Evolutionary conservation across 2,113 vertebrate species (phyloP).

Genomic region (Dendrocopos noguchii): DNA sequence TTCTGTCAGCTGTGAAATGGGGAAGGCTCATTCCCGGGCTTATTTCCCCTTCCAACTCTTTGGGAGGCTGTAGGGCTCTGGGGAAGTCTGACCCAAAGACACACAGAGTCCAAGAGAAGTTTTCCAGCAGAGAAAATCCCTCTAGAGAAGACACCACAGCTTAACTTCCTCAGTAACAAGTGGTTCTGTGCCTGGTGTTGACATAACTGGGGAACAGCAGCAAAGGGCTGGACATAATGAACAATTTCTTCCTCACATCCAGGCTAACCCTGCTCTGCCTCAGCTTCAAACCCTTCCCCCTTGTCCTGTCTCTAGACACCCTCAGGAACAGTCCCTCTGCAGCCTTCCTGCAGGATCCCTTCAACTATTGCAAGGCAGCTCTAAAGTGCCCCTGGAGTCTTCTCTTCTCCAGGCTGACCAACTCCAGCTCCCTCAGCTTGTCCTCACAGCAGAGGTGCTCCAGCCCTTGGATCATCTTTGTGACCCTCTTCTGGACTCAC

Average conservation of each 20-base stretch:
- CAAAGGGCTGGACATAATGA: neutral
- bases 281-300: too few species aligned
- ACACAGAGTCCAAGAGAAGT: neutral
- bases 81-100: neutral
- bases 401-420: too few species aligned
- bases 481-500: too few species aligned
- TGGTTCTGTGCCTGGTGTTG: neutral
- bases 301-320: too few species aligned
- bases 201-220: slow-evolving; percentile 7
- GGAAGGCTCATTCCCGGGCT: neutral
- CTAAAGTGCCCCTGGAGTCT: too few species aligned
- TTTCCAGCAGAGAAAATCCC: neutral
- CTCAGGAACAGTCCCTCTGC: too few species aligned
- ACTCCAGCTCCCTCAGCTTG: too few species aligned
- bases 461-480: too few species aligned
- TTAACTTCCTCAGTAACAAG: neutral
- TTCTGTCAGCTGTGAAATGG: neutral
- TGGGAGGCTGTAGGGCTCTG: neutral
- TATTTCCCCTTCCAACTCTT: neutral
- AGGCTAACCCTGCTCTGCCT: too few species aligned
- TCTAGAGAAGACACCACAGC: neutral
- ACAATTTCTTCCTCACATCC: neutral
- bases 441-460: too few species aligned
- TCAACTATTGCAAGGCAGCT: too few species aligned
- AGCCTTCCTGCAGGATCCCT: too few species aligned